These are phyloP conservation scores for Pseudomyrmex flavicornis DNA, from an alignment of 1,140 invertebrate species.

Conservation along the genomic window DNA sequence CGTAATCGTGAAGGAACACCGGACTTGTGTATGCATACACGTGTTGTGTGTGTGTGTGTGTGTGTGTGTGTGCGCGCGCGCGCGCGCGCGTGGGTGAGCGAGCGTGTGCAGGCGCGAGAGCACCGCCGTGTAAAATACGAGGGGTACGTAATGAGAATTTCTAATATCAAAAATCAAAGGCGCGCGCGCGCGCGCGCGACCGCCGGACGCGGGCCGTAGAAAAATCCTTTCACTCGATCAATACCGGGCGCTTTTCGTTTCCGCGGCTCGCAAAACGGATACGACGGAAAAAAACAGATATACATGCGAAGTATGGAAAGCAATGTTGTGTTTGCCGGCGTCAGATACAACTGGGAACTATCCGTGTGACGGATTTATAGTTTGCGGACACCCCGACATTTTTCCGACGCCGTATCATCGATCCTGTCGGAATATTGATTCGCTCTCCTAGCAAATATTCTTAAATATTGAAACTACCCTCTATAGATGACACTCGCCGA, in stretches of 20 bases:
- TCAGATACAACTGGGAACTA: constrained; percentile 54
- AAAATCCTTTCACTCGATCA: constrained; percentile 36
- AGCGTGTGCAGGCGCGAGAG: not conserved
- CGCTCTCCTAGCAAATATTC: not conserved
- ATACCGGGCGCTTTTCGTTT: constrained; percentile 25
- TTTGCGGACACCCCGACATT: constrained; percentile 27
- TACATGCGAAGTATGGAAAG: constrained; percentile 34
- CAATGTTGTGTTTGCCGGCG: constrained; percentile 55
- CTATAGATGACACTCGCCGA: not conserved
- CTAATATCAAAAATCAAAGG: constrained; percentile 56
- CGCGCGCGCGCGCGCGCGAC: not conserved
- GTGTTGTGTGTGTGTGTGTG: not conserved
- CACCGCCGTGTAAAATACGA: constrained; percentile 47
- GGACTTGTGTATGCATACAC: not conserved
- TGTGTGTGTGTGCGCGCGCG: not conserved
- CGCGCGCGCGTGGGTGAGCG: not conserved
- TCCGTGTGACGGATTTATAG: constrained; percentile 53
- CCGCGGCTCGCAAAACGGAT: not conserved
- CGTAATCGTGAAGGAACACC: constrained; percentile 43
- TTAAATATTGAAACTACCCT: not conserved
- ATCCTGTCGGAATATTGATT: constrained; percentile 53
- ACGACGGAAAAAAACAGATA: constrained; percentile 8
- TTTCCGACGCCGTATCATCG: constrained; percentile 19
- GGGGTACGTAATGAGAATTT: constrained; percentile 53
- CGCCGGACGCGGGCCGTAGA: not conserved